Evolutionary conservation across 2,797 vertebrate genomes (phyloP), one percentile per base, ranked within the genome.

Genomic region (Peromyscus nudipes): DNA sequence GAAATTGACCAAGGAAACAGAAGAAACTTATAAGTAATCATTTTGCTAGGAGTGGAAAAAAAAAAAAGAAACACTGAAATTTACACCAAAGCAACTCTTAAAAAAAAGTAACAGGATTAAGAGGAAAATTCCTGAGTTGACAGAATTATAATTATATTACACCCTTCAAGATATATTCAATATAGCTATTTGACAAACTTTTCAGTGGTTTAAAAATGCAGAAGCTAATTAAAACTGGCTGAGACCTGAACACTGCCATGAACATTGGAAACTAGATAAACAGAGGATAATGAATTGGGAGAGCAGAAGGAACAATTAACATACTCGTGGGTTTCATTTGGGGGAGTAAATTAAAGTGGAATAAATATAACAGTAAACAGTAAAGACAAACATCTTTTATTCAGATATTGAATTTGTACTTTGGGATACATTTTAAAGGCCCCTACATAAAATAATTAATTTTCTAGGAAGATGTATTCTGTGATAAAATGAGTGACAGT

Each of bases 81-180:
- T n/a, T 60, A 82, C 2, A 67, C 7, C 52, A 75, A 89, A 89
- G 40, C 89, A 86, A 91, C 10, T 77, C n/a, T 89, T 64, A 34
- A 77, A 49, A 64, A 82, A 90, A 77, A 91, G 27, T 25, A 81
- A 5, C 6, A 52, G 71, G 25, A 71, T 80, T 71, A 92, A 92
- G 7, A 93, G 19, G 37, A 49, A 21, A 89, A 86, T 67, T 85
- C 97, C 57, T 86, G 17, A 94, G 81, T 49, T 92, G 49, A 82
- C 62, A 67, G 40, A 94, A 92, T 93, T 95, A 87, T 94, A 94
- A 95, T 83, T 91, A 92, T 88, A 84, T 89, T 92, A 94, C 60
- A 19, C 1, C 12, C 49, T 96, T 92, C 57, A 84, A 12, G 71
- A 75, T 84, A 34, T 91, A 69, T 83, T 89, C 13, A 86, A 23